Percentiles rank a stretch among this genome's conserved stretches.
phyloP scores from a whole-genome alignment of 2,888 invertebrate species.

The Leptopilina drosophilae region DNA sequence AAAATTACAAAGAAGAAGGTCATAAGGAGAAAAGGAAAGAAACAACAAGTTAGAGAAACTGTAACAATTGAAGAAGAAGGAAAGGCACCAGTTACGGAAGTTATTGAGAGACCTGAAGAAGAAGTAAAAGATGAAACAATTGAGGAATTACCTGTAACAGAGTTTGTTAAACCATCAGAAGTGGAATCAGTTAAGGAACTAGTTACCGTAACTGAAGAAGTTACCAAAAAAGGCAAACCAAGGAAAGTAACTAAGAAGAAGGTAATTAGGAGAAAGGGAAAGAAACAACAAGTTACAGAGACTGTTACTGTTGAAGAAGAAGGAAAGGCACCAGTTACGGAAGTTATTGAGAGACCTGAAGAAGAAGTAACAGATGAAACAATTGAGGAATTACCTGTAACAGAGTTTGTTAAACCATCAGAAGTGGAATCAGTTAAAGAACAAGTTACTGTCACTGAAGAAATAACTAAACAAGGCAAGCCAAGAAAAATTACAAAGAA shows the following conservation, averaged over 20 bases:
- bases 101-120: constrained; percentile 75
- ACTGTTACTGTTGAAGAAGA: constrained; percentile 59
- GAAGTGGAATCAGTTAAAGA: constrained; percentile 44
- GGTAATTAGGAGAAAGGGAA: constrained; percentile 49
- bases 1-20: constrained; percentile 71
- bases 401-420: constrained; percentile 63
- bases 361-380: constrained; percentile 74
- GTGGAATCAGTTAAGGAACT: constrained; percentile 68
- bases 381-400: constrained; percentile 65
- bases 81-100: constrained; percentile 63
- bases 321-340: constrained; percentile 64
- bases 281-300: constrained; percentile 50
- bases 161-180: constrained; percentile 63
- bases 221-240: constrained; percentile 48
- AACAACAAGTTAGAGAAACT: constrained; percentile 76
- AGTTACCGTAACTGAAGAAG: constrained; percentile 74
- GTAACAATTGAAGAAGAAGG: constrained; percentile 71
- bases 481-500: too few relatives aligned
- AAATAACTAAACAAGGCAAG: too few relatives aligned
- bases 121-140: constrained; percentile 62
- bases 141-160: constrained; percentile 64
- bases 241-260: not conserved
- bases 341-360: constrained; percentile 76
- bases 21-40: constrained; percentile 71
- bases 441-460: too few relatives aligned